A percentile compares a stretch with the other conserved stretches of the same genome.
Evolutionary conservation across 2,797 vertebrate species (phyloP).

Genomic region (Podargus strigoides): DNA sequence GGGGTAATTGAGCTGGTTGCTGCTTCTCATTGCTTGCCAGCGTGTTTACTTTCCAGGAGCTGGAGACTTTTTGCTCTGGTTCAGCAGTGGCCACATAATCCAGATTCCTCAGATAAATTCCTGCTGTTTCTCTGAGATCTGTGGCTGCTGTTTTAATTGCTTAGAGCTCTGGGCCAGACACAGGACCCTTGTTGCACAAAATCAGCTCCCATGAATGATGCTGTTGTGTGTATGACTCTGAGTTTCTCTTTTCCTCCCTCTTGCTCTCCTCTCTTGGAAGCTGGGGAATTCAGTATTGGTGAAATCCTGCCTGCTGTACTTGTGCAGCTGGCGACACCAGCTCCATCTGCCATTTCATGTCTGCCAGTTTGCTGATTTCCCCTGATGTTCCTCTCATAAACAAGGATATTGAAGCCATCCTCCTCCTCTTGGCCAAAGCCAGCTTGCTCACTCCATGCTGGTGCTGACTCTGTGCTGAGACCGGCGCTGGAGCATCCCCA

Average conservation of each 20-base stretch:
- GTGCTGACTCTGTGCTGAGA: neutral
- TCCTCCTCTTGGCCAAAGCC: neutral
- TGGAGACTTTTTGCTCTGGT: neutral
- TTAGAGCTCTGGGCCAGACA: slow-evolving; percentile 35
- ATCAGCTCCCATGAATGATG: slow-evolving; percentile 53
- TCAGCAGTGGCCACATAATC: slow-evolving; percentile 46
- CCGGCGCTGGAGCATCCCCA: fast-evolving
- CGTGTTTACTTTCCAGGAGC: neutral
- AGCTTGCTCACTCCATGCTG: fast-evolving
- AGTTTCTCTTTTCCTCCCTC: slow-evolving; percentile 8
- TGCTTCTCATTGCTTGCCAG: neutral
- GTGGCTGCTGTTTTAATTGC: slow-evolving; percentile 43
- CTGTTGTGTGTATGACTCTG: slow-evolving; percentile 29
- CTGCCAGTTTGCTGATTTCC: neutral
- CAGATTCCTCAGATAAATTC: slow-evolving; percentile 54
- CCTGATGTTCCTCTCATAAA: neutral
- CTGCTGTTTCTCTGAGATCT: slow-evolving; percentile 32
- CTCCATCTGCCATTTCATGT: neutral
- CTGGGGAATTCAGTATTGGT: neutral
- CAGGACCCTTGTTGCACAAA: slow-evolving; percentile 56
- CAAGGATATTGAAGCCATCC: neutral
- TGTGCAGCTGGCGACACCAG: neutral
- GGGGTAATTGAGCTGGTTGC: neutral
- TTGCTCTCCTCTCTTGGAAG: neutral
- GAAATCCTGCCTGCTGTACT: neutral